Evolutionary conservation across 1,140 invertebrate species (phyloP).

Genomic region (Zaprionus taronus): DNA sequence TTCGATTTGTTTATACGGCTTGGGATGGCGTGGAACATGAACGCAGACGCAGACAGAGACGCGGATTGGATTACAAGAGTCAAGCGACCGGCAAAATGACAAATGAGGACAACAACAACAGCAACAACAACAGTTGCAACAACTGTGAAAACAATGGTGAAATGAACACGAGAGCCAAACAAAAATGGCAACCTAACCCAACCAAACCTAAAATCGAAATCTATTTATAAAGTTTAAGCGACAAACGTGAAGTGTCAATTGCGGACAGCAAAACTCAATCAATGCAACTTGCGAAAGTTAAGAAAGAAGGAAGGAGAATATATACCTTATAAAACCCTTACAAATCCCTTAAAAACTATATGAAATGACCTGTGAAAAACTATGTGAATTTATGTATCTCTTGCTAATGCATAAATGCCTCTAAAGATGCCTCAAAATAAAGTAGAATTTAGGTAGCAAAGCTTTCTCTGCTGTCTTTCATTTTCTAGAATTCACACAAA

Average conservation of each 20-base stretch:
- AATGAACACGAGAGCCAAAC: conserved; percentile 29
- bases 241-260: conserved; percentile 52
- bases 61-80: conserved; percentile 49
- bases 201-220: conserved; percentile 44
- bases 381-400: not conserved
- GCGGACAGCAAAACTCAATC: conserved; percentile 22
- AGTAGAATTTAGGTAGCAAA: not conserved
- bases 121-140: conserved; percentile 31
- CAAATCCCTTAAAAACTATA: too few relatives aligned
- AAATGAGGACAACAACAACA: conserved; percentile 68
- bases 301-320: not conserved
- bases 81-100: conserved; percentile 61
- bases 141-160: conserved; percentile 41
- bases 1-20: conserved; percentile 22
- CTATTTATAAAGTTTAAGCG: conserved; percentile 53
- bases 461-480: not conserved
- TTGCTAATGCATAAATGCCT: too few relatives aligned
- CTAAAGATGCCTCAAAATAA: conserved; percentile 2
- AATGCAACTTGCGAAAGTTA: not conserved
- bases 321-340: too few relatives aligned
- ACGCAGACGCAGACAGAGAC: conserved; percentile 30
- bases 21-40: conserved; percentile 14
- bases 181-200: conserved; percentile 50
- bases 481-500: conserved; percentile 12
- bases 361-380: too few relatives aligned